phyloP scores from a whole-genome alignment of 2,797 vertebrate species.

The Tarsius wallacei region DNA sequence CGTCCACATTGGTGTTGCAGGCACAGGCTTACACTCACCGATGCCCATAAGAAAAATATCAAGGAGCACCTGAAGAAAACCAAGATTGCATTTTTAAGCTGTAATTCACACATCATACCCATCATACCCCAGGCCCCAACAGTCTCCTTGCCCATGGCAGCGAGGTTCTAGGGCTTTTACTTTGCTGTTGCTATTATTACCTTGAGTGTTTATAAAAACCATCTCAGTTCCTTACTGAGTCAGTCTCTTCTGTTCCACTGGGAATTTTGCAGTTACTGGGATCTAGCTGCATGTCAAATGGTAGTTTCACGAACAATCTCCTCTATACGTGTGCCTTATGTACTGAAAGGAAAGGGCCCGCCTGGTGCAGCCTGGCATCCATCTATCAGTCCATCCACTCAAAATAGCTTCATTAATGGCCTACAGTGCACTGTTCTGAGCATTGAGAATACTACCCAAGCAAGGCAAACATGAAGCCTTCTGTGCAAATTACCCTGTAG shows the following conservation, averaged over 20 bases:
- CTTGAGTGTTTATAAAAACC: conserved; percentile 34
- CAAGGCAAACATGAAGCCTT: background rate
- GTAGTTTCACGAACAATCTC: background rate
- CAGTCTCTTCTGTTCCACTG: conserved; percentile 7
- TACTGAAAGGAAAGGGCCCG: background rate
- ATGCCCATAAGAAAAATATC: background rate
- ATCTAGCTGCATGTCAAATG: conserved; percentile 8
- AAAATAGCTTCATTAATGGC: background rate
- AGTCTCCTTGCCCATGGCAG: background rate
- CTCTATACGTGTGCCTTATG: background rate
- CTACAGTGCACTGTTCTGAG: background rate
- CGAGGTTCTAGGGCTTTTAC: background rate
- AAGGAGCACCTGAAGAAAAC: conserved; percentile 17
- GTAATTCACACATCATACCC: background rate
- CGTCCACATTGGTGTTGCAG: background rate
- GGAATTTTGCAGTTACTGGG: background rate
- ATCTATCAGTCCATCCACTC: background rate
- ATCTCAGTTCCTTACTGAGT: background rate
- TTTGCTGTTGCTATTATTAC: background rate
- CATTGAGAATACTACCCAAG: background rate
- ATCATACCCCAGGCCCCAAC: background rate
- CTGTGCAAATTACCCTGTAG: conserved; percentile 15
- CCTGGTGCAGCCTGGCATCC: background rate
- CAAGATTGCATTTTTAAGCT: background rate
- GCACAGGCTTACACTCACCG: background rate